phyloP scores from a whole-genome alignment of 2,797 vertebrate species.

The Gastrophryne carolinensis region DNA sequence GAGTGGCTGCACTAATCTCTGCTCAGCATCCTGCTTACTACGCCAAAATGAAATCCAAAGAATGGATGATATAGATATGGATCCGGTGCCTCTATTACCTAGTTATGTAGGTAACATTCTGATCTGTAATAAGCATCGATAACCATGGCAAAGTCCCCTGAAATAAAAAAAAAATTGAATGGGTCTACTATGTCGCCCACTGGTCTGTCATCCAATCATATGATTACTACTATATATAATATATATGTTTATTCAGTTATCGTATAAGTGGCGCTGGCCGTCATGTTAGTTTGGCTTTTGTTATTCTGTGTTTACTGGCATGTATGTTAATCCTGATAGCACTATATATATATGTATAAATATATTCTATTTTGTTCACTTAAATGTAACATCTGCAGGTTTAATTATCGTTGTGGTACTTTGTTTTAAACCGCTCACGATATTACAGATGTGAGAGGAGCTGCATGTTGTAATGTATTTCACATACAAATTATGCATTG shows the following conservation, averaged over 20 bases:
- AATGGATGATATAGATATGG: background rate
- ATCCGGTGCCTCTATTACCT: background rate
- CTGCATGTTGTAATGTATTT: slow-evolving; percentile 56
- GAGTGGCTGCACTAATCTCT: too few species aligned
- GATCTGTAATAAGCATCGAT: background rate
- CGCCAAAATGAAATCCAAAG: too few species aligned
- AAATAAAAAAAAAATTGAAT: background rate
- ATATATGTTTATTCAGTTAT: slow-evolving; percentile 40
- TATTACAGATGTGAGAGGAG: slow-evolving; percentile 42
- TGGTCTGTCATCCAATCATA: slow-evolving; percentile 47
- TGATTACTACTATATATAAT: slow-evolving; percentile 53
- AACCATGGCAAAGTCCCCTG: background rate
- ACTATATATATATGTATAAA: slow-evolving; percentile 55
- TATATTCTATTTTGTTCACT: slow-evolving; percentile 55
- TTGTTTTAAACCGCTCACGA: slow-evolving; percentile 35
- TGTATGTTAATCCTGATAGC: slow-evolving; percentile 57
- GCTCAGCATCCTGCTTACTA: too few species aligned
- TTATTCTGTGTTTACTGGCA: slow-evolving; percentile 56
- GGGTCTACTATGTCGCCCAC: background rate
- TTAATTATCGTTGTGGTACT: slow-evolving; percentile 40
- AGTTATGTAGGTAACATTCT: background rate
- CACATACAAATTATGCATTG: slow-evolving; percentile 46
- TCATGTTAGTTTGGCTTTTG: slow-evolving; percentile 60
- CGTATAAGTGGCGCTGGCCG: slow-evolving; percentile 66
- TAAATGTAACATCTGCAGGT: slow-evolving; percentile 49